These are phyloP conservation scores for Camponotus floridanus DNA, from an alignment of 1,140 invertebrate genomes.

Conservation along the genomic window DNA sequence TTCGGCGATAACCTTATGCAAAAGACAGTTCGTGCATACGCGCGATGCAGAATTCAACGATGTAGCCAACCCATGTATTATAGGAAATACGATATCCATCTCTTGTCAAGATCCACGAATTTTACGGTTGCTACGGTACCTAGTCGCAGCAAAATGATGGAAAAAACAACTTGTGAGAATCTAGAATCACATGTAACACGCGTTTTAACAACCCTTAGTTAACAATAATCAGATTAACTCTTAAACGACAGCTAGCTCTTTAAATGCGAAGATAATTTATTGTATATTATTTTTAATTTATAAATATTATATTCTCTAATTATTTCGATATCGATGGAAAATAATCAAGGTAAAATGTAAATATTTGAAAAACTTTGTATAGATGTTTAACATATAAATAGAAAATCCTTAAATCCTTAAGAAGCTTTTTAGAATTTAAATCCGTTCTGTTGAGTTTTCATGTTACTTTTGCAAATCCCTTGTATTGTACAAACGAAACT, in stretches of 20 bases:
- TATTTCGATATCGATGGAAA: not conserved
- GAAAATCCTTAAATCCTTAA: not conserved
- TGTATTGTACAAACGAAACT: not conserved
- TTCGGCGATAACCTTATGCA: conserved; percentile 71
- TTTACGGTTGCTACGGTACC: conserved; percentile 61
- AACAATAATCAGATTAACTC: no score
- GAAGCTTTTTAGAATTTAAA: not conserved
- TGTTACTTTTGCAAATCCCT: not conserved
- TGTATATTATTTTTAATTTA: not conserved
- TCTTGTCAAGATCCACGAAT: conserved; percentile 70
- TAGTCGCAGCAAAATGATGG: conserved; percentile 44
- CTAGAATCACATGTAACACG: conserved; percentile 9
- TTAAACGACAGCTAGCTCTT: not conserved
- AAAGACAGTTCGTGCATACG: conserved; percentile 68
- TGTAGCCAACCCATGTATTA: conserved; percentile 71
- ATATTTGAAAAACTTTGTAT: not conserved
- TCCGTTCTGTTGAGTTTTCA: not conserved
- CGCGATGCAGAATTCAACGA: conserved; percentile 69
- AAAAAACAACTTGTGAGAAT: conserved; percentile 52
- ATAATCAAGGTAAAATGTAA: not conserved
- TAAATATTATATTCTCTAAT: not conserved
- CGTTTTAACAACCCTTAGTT: no score
- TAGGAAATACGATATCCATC: conserved; percentile 76
- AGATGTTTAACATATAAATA: not conserved
- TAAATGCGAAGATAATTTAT: not conserved